Conservation (phyloP, 2,888 invertebrate species). For the Steinernema hermaphroditum region DNA sequence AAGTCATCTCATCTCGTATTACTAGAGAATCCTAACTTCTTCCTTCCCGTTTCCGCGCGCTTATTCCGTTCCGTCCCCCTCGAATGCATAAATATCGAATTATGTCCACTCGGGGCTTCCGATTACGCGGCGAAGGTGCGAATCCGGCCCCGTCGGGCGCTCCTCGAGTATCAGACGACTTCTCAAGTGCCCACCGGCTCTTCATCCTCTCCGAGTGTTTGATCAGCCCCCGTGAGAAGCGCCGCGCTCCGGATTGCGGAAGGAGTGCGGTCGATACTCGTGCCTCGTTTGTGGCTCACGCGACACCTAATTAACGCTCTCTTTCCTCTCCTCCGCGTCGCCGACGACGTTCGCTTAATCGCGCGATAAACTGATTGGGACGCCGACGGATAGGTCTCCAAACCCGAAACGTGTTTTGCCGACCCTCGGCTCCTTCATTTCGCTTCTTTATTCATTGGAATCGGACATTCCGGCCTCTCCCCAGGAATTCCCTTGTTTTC, state of each 20-base stretch:
- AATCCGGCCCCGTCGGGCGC: not conserved
- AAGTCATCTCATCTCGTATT: too few species aligned
- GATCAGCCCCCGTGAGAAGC: not conserved
- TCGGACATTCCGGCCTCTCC: constrained; percentile 8
- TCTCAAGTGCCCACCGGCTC: not conserved
- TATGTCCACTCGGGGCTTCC: not conserved
- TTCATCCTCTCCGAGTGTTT: not conserved
- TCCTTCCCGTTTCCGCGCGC: not conserved
- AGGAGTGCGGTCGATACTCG: not conserved
- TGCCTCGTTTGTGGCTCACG: not conserved
- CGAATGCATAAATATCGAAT: not conserved
- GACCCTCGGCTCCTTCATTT: too few species aligned
- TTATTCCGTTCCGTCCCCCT: not conserved
- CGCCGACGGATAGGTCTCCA: not conserved
- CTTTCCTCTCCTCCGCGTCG: not conserved
- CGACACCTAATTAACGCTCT: constrained; percentile 6
- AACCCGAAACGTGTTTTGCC: not conserved
- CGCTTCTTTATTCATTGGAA: constrained; percentile 6
- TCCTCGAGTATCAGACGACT: constrained; percentile 1
- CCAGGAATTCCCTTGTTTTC: not conserved
- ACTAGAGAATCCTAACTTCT: not conserved
- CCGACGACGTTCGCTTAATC: constrained; percentile 4
- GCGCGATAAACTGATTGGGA: constrained; percentile 15
- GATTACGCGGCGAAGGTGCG: not conserved
- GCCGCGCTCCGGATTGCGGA: not conserved